Conservation (phyloP, 2,113 vertebrate genomes). For the Reinhardtius hippoglossoides region DNA sequence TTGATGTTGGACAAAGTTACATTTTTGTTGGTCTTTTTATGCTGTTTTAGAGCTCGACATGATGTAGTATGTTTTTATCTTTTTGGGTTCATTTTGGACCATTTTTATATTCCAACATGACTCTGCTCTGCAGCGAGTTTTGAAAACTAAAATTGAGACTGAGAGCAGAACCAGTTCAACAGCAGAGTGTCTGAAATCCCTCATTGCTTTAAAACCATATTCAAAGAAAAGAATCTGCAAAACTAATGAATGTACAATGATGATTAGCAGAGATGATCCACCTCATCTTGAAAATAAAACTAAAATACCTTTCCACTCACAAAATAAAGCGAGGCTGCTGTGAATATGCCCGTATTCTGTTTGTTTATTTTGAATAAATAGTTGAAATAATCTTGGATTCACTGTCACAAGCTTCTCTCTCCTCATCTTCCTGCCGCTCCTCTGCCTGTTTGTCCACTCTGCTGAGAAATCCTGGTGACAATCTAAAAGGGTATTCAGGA, state of each 20-base stretch:
- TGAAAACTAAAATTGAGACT: slow-evolving; percentile 4
- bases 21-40: neutral
- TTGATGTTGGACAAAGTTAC: slow-evolving; percentile 5
- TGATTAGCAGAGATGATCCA: neutral
- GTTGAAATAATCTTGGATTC: neutral
- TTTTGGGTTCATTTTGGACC: slow-evolving; percentile 6
- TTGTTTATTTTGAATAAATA: neutral
- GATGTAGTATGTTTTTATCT: slow-evolving; percentile 8
- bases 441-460: slow-evolving; percentile 32
- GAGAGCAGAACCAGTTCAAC: neutral
- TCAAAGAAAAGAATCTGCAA: slow-evolving; percentile 2
- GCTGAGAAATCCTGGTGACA: slow-evolving; percentile 18
- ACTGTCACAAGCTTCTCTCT: neutral
- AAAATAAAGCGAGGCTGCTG: slow-evolving; percentile 1
- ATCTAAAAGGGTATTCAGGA: slow-evolving; percentile 23
- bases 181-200: neutral
- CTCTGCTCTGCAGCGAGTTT: neutral
- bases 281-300: neutral
- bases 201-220: neutral
- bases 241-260: slow-evolving; percentile 5
- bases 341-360: neutral
- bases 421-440: neutral
- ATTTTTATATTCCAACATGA: slow-evolving; percentile 12
- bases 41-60: slow-evolving; percentile 11
- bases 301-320: no score